Evolutionary conservation across 1,140 invertebrate genomes (phyloP).

Genomic region (Penaeus indicus): DNA sequence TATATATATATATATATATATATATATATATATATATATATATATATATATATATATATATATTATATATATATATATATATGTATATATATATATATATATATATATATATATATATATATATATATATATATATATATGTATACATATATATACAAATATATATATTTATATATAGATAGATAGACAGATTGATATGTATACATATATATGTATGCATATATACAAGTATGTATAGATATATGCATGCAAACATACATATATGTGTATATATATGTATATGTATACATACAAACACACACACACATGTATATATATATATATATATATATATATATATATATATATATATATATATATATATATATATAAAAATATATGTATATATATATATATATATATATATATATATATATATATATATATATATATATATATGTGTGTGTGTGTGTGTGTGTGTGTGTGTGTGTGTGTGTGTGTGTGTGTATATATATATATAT

Average conservation of each 20-base stretch:
- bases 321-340: no score
- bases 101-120: conserved; percentile 27
- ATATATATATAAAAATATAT: no score
- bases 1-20: neutral
- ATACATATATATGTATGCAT: conserved; percentile 18
- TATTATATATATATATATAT: neutral
- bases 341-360: no score
- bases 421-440: no score
- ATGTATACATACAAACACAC: no score
- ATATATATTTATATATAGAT: conserved; percentile 46
- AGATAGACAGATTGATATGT: conserved; percentile 45
- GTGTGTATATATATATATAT: neutral
- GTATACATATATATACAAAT: conserved; percentile 45
- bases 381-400: no score
- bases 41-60: neutral
- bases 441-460: no score
- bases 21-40: neutral
- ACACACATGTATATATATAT: no score
- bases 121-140: conserved; percentile 39
- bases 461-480: no score
- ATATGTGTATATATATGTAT: no score
- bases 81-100: neutral
- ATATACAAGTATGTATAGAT: neutral
- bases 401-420: no score
- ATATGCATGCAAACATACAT: no score